Evolutionary conservation across 2,888 invertebrate genomes (phyloP).

Genomic region (Cephus pygmeus): DNA sequence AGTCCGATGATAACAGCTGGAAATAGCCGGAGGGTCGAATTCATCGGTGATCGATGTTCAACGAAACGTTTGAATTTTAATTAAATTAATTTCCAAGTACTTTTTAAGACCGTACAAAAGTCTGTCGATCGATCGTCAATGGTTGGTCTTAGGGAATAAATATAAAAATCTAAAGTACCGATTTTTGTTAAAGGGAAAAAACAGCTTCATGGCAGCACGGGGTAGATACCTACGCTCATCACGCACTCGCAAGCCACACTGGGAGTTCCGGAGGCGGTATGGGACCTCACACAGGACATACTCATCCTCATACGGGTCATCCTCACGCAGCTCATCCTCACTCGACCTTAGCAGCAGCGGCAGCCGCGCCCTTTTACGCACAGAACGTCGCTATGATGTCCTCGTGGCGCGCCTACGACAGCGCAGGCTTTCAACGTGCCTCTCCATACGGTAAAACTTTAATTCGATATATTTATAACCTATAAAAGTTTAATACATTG

Average conservation of each 20-base stretch:
- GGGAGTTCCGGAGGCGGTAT: constrained; percentile 57
- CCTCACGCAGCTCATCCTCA: constrained; percentile 70
- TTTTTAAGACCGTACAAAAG: too few relatives aligned
- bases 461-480: not conserved
- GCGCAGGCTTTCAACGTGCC: constrained; percentile 80
- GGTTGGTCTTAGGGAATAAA: too few relatives aligned
- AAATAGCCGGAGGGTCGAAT: not conserved
- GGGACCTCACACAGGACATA: constrained; percentile 54
- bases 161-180: not conserved
- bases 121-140: not conserved
- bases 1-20: not conserved
- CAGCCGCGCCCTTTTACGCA: constrained; percentile 79
- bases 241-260: constrained; percentile 59
- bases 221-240: constrained; percentile 61
- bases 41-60: not conserved
- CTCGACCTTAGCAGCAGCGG: constrained; percentile 65
- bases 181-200: constrained; percentile 53
- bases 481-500: not conserved
- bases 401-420: constrained; percentile 82
- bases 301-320: constrained; percentile 55
- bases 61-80: too few relatives aligned
- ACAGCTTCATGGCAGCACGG: constrained; percentile 64
- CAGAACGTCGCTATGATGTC: constrained; percentile 86
- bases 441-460: constrained; percentile 78
- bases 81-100: not conserved